Evolutionary conservation across 2,113 vertebrate genomes (phyloP).

Genomic region (Gallinago jamesoni): DNA sequence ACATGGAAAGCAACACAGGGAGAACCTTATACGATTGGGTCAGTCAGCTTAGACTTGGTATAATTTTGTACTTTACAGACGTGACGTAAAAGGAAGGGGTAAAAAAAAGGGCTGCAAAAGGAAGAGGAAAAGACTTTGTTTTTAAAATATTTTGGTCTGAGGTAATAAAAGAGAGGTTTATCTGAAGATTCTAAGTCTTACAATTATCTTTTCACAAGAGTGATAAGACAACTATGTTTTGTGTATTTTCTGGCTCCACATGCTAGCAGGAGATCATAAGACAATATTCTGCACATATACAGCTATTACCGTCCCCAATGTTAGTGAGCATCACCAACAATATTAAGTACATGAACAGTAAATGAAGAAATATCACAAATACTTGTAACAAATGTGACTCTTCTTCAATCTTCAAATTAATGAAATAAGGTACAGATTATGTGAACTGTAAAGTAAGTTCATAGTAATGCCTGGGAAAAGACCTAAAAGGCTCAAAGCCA

Average conservation of each 20-base stretch:
- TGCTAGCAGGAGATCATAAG: neutral
- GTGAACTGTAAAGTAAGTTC: neutral
- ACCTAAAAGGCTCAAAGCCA: neutral
- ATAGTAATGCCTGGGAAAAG: neutral
- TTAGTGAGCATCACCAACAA: neutral
- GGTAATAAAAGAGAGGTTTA: neutral
- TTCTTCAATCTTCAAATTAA: neutral
- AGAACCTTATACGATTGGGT: neutral
- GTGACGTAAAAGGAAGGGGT: too few species aligned
- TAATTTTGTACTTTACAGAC: neutral
- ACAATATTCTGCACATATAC: neutral
- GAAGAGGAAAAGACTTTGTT: neutral
- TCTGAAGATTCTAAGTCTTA: neutral
- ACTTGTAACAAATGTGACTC: neutral
- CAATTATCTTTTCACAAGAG: neutral
- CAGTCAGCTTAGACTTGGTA: neutral
- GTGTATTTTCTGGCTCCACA: neutral
- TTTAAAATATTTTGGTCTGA: neutral
- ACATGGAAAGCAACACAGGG: neutral
- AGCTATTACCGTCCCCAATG: neutral
- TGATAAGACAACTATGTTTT: neutral
- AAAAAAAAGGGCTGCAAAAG: neutral
- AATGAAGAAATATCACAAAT: neutral
- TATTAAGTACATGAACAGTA: neutral
- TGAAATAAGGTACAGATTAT: neutral